A percentile compares a stretch with the other conserved stretches of the same genome.
These are phyloP conservation scores for Cranoglanis bouderius DNA, from an alignment of 2,113 vertebrate genomes.

Conservation along the genomic window DNA sequence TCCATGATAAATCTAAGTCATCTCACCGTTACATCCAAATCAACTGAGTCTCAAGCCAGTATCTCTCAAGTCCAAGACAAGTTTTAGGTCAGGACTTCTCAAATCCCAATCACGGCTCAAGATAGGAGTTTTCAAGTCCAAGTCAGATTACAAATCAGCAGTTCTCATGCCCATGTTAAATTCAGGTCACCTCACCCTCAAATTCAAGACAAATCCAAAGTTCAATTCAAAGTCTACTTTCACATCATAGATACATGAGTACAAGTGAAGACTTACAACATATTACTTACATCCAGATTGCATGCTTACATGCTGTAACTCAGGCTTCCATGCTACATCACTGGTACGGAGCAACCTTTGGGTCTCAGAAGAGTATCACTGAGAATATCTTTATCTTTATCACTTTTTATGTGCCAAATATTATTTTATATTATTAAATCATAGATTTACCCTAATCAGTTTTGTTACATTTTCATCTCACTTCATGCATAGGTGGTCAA, in stretches of 20 bases:
- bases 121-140: neutral
- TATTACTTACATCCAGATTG: neutral
- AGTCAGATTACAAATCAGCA: neutral
- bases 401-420: too few relatives aligned
- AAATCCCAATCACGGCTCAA: neutral
- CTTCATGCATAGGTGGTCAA: conserved; percentile 35
- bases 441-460: neutral
- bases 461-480: conserved; percentile 12
- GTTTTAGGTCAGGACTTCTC: neutral
- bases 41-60: neutral
- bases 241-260: neutral
- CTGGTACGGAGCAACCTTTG: neutral
- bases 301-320: neutral
- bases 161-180: neutral
- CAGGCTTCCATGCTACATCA: neutral
- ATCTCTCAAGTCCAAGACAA: neutral
- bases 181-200: neutral
- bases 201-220: neutral
- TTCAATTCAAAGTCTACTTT: neutral
- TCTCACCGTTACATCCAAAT: neutral
- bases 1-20: neutral
- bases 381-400: neutral
- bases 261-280: neutral
- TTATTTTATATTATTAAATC: too few relatives aligned
- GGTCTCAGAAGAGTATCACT: neutral